A percentile compares a stretch with the other conserved stretches of the same genome.
Conservation (phyloP, 2,888 invertebrate species). For the Tetramorium bicarinatum region DNA sequence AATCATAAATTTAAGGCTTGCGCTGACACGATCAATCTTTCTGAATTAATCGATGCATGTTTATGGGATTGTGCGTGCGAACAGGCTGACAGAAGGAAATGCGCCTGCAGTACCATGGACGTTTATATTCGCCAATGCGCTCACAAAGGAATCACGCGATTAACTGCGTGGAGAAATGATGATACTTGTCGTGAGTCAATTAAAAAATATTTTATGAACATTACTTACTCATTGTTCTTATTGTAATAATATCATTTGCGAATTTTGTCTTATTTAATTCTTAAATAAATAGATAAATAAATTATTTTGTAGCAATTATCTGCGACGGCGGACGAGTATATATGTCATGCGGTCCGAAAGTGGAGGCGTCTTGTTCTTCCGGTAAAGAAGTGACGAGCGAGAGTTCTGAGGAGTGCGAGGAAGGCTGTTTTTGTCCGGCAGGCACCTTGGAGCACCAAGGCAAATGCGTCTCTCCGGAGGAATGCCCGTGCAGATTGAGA, state of each 20-base stretch:
- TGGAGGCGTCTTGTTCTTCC: slow-evolving; percentile 91
- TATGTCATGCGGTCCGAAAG: slow-evolving; percentile 91
- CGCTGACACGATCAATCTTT: slow-evolving; percentile 89
- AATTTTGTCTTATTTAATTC: neutral
- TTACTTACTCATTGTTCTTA: neutral
- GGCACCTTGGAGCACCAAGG: slow-evolving; percentile 92
- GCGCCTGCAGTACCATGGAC: slow-evolving; percentile 92
- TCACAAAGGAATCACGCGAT: slow-evolving; percentile 88
- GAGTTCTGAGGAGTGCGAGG: slow-evolving; percentile 88
- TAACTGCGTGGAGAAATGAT: slow-evolving; percentile 92
- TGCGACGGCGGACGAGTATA: slow-evolving; percentile 93
- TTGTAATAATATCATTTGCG: neutral
- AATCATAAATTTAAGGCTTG: slow-evolving; percentile 90
- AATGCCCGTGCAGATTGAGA: slow-evolving; percentile 94
- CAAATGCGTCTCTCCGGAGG: slow-evolving; percentile 90
- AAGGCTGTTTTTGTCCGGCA: slow-evolving; percentile 96
- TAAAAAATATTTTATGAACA: slow-evolving; percentile 34
- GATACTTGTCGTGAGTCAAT: slow-evolving; percentile 92
- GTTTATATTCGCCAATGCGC: slow-evolving; percentile 93
- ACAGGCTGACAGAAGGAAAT: slow-evolving; percentile 86
- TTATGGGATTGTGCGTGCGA: slow-evolving; percentile 93
- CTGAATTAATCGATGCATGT: slow-evolving; percentile 91
- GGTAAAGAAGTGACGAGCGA: slow-evolving; percentile 74
- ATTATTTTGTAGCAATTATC: slow-evolving; percentile 89
- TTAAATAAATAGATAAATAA: neutral